Evolutionary conservation across 1,140 invertebrate species (phyloP), one percentile per base, ranked within the genome.

Genomic region (Grapholita molesta): DNA sequence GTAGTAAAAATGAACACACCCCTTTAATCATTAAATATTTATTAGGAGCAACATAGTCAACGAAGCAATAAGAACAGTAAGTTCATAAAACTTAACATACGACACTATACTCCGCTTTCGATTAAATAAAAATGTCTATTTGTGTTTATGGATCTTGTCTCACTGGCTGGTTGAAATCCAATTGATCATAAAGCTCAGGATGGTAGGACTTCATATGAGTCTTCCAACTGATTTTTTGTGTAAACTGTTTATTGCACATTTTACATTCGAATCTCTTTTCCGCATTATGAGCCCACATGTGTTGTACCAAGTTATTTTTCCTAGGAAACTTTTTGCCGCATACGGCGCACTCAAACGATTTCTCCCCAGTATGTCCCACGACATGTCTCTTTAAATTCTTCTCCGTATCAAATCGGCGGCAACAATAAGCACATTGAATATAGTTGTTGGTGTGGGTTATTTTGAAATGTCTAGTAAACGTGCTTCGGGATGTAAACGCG

Each of bases 201-300:
- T 81, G 75, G 25, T 78, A 73, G n/a, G 72, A 61, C 52, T 66
- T 73, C 75, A 83, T 77, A 71, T 83, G 80, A 6, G 73, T 71
- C 48, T 74, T 79, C 70, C 73, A 78, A 23, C 72, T 73, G 15
- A 74, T 72, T 42, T 70, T 73, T 38, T 94, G 93, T 25, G 91
- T 92, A 77, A 94, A 94, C 6, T 88, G 79, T 68, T 93, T 93
- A 3, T 92, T 91, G 76, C 94, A 95, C 23, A 93, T 70, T 71
- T 93, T 85, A 77, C 94, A 95, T 28, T 91, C 80, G 71, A 92
- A 94, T 2, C 93, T 93, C 48, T 93, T 90, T 70, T 94, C 92
- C 0, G 93, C 91, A 0, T 92, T 94, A 72, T 95, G 94, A 32
- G 83, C 81, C 70, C 83, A 82, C 82, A 89, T 83, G 66, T 92